Conservation (phyloP, 2,888 invertebrate species). For the Aporophyla nigra region DNA sequence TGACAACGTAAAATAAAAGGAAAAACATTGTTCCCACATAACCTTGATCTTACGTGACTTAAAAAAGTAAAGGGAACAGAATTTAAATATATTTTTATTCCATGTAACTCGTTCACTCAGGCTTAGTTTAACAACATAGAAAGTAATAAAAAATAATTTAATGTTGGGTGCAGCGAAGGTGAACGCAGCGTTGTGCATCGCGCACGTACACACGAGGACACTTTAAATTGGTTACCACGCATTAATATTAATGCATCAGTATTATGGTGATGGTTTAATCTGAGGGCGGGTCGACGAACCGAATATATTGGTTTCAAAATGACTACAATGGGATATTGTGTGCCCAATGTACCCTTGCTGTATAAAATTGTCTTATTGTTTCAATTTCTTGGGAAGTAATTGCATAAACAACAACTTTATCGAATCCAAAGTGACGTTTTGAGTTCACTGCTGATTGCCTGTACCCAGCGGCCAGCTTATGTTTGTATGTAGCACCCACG, state of each 20-base stretch:
- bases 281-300: conserved; percentile 64
- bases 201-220: conserved; percentile 60
- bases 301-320: conserved; percentile 51
- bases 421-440: conserved; percentile 52
- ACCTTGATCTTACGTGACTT: conserved; percentile 21
- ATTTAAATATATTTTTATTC: conserved; percentile 12
- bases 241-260: conserved; percentile 68
- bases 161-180: conserved; percentile 48
- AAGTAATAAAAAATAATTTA: conserved; percentile 52
- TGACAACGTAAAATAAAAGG: not conserved
- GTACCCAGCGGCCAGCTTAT: conserved; percentile 3
- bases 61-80: not conserved
- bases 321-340: conserved; percentile 61
- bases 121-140: conserved; percentile 5
- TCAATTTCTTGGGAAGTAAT: conserved; percentile 46
- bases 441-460: conserved; percentile 34
- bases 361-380: conserved; percentile 58
- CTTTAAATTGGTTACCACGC: conserved; percentile 67
- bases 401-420: conserved; percentile 54
- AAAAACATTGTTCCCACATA: not conserved
- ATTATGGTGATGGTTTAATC: conserved; percentile 68
- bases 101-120: conserved; percentile 16
- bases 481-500: conserved; percentile 29
- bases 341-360: conserved; percentile 17
- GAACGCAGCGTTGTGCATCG: conserved; percentile 35